Evolutionary conservation across 2,797 vertebrate genomes (phyloP).

Genomic region (Cynopterus sphinx): DNA sequence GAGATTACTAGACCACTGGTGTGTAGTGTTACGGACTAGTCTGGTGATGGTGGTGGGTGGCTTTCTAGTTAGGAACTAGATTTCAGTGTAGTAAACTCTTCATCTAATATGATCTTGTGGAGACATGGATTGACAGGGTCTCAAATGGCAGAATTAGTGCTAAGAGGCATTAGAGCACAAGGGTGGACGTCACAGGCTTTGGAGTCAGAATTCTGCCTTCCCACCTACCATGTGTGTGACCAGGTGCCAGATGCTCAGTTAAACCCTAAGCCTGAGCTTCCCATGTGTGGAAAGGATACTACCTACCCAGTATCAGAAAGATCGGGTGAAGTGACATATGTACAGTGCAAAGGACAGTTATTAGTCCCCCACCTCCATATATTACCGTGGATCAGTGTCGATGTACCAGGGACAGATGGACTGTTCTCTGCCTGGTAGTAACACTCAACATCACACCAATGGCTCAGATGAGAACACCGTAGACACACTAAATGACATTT

Average conservation of each 20-base stretch:
- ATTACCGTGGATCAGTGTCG: neutral
- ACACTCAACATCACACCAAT: neutral
- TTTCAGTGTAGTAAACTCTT: neutral
- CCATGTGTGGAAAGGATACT: neutral
- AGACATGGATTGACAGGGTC: neutral
- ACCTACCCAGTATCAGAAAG: neutral
- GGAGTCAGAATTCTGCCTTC: neutral
- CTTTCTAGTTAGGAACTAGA: neutral
- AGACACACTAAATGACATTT: neutral
- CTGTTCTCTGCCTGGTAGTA: neutral
- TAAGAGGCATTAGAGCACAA: neutral
- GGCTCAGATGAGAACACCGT: neutral
- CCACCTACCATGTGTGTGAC: neutral
- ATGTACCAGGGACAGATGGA: neutral
- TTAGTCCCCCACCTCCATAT: neutral
- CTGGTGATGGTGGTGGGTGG: neutral
- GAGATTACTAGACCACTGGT: neutral
- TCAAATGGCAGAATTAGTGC: rapidly evolving
- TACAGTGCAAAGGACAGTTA: neutral
- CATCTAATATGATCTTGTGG: neutral
- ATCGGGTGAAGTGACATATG: rapidly evolving
- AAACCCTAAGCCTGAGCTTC: neutral
- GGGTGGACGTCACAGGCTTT: neutral
- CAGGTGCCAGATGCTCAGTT: neutral
- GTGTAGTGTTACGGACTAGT: too few relatives aligned